Conservation (phyloP, 2,888 invertebrate species). For the Cybosia mesomella region DNA sequence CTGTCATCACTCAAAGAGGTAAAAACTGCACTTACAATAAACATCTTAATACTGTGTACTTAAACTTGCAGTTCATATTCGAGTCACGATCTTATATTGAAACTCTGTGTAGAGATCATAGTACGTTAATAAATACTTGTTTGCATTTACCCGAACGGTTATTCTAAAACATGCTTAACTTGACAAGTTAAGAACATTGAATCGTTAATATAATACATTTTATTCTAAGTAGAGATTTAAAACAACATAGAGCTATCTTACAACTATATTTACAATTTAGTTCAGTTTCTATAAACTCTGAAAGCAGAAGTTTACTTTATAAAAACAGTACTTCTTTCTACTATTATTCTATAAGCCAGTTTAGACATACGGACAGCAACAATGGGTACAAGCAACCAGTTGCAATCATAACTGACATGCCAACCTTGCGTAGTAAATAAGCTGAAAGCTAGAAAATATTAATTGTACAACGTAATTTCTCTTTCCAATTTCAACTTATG, state of each 20-base stretch:
- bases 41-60: conserved; percentile 68
- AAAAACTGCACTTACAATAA: conserved; percentile 35
- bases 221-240: conserved; percentile 40
- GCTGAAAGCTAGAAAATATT: no score
- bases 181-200: conserved; percentile 43
- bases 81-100: conserved; percentile 48
- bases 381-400: neutral
- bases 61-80: conserved; percentile 61
- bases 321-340: conserved; percentile 8
- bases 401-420: no score
- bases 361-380: neutral
- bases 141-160: conserved; percentile 38
- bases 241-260: conserved; percentile 34
- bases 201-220: conserved; percentile 47
- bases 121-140: conserved; percentile 53
- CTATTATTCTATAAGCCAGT: neutral
- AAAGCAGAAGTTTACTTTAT: conserved; percentile 19
- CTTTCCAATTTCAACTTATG: no score
- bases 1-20: conserved; percentile 9
- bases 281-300: conserved; percentile 31
- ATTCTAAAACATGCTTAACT: conserved; percentile 32
- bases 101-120: conserved; percentile 61
- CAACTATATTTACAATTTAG: conserved; percentile 50
- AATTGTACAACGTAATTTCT: no score
- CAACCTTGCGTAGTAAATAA: no score